These are phyloP conservation scores for Nebria ingens DNA, from an alignment of 1,140 invertebrate species.

Conservation along the genomic window DNA sequence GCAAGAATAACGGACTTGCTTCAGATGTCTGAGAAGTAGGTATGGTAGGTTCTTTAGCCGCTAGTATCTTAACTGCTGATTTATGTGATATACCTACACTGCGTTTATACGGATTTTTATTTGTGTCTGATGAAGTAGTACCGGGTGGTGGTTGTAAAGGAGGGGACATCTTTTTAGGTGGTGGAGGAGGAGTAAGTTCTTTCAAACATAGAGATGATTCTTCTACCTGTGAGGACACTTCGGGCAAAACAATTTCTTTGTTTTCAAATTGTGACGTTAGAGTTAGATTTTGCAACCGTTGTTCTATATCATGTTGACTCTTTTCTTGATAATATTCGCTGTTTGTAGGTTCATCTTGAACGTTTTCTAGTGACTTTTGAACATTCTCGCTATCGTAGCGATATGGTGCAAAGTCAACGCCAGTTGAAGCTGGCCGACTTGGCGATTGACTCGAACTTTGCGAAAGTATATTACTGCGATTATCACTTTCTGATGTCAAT, in stretches of 20 bases:
- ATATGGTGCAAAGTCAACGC: not conserved
- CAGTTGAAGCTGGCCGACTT: constrained; percentile 18
- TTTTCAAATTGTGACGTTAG: constrained; percentile 21
- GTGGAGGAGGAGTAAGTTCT: constrained; percentile 19
- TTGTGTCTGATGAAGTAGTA: constrained; percentile 17
- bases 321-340: not conserved
- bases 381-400: not conserved
- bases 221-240: constrained; percentile 8
- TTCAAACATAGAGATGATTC: constrained; percentile 3
- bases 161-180: constrained; percentile 18
- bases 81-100: constrained; percentile 32
- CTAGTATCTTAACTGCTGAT: constrained; percentile 25
- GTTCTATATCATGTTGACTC: not conserved
- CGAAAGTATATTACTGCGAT: constrained; percentile 43
- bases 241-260: constrained; percentile 24
- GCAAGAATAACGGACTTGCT: constrained; percentile 19
- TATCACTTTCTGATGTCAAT: constrained; percentile 43
- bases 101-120: constrained; percentile 33
- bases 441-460: constrained; percentile 39
- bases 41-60: constrained; percentile 14
- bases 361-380: not conserved
- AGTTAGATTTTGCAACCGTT: not conserved
- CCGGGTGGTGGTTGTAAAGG: constrained; percentile 17
- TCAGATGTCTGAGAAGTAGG: constrained; percentile 16
- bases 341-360: not conserved